Evolutionary conservation across 1,140 invertebrate genomes (phyloP).

Genomic region (Trichogramma pretiosum): DNA sequence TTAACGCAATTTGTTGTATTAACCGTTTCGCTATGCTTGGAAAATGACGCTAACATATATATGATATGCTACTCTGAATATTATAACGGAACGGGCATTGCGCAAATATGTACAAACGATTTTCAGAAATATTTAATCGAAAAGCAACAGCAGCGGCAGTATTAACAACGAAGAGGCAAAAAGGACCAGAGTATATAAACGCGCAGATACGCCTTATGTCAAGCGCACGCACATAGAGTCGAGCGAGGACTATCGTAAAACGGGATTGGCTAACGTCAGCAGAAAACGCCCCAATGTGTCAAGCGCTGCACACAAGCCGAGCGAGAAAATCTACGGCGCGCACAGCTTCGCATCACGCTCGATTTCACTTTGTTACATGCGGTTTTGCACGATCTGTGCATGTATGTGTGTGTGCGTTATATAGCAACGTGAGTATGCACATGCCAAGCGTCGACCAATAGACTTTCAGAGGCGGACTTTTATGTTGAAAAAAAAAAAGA

Average conservation of each 20-base stretch:
- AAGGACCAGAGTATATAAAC: no score
- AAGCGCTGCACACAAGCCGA: not conserved
- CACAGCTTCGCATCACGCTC: conserved; percentile 35
- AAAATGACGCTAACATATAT: not conserved
- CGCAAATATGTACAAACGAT: no score
- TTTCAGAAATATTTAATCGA: no score
- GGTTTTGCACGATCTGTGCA: no score
- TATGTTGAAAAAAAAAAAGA: no score
- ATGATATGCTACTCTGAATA: no score
- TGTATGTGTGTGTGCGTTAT: no score
- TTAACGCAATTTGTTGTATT: conserved; percentile 29
- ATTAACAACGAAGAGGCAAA: no score
- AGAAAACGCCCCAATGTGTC: conserved; percentile 13
- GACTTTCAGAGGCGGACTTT: not conserved
- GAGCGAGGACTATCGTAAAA: conserved; percentile 15
- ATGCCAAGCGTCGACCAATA: not conserved
- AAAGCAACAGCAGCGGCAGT: no score
- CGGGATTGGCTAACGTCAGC: conserved; percentile 13
- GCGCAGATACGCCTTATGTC: not conserved
- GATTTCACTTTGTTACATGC: no score
- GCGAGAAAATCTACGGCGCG: no score
- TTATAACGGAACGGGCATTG: not conserved
- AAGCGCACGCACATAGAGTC: not conserved
- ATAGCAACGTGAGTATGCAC: no score
- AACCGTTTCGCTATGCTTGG: conserved; percentile 25